Evolutionary conservation across 2,888 invertebrate genomes (phyloP).

Genomic region (Chloroclystis v-ata): DNA sequence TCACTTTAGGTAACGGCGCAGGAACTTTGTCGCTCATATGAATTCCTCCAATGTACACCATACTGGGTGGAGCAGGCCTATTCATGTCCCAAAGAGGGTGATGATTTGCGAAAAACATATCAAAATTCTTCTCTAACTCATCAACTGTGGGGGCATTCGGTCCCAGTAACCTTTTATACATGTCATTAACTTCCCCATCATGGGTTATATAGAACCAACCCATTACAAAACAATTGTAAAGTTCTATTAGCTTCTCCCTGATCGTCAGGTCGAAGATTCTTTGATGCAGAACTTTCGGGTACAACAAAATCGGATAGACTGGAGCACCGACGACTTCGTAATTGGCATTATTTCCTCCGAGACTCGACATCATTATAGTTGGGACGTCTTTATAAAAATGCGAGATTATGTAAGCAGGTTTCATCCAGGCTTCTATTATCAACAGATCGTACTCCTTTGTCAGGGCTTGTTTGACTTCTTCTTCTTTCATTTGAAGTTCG

Average conservation of each 20-base stretch:
- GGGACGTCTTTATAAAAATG: not conserved
- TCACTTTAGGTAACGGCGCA: slow-evolving; percentile 8
- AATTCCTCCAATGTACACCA: slow-evolving; percentile 37
- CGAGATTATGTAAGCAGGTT: not conserved
- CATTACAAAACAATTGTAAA: slow-evolving; percentile 9
- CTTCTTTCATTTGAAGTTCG: not conserved
- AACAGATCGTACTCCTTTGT: not conserved
- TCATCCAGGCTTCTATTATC: not conserved
- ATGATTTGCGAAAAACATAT: slow-evolving; percentile 31
- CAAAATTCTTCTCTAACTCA: slow-evolving; percentile 20
- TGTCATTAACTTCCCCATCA: not conserved
- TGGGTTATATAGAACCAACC: not conserved
- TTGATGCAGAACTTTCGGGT: slow-evolving; percentile 5
- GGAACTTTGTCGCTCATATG: slow-evolving; percentile 25
- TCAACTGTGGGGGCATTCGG: slow-evolving; percentile 10
- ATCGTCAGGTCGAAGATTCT: slow-evolving; percentile 8
- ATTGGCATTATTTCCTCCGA: not conserved
- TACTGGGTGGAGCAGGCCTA: slow-evolving; percentile 36
- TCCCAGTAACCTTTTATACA: slow-evolving; percentile 17
- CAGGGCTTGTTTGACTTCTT: not conserved
- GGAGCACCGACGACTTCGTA: not conserved
- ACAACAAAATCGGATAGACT: not conserved
- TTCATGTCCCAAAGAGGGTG: slow-evolving; percentile 37
- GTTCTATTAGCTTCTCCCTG: slow-evolving; percentile 15
- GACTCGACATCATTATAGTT: not conserved